These are phyloP conservation scores for Champsocephalus esox DNA, from an alignment of 2,797 vertebrate species.

Conservation along the genomic window DNA sequence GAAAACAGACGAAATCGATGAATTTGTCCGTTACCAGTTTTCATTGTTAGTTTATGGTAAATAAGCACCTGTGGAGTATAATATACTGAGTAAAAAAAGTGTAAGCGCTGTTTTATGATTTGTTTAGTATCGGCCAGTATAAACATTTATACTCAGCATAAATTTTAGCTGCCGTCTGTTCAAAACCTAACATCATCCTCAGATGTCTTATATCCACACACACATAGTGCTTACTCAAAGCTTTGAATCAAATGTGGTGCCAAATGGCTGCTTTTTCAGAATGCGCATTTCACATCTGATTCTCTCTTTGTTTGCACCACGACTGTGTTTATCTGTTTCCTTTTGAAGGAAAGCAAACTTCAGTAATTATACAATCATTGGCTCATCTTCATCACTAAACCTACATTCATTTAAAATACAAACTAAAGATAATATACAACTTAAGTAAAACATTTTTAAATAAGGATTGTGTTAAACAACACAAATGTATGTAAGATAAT, in stretches of 20 bases:
- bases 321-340: background rate
- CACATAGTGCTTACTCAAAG: conserved; percentile 24
- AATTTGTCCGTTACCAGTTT: background rate
- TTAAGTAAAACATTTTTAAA: too few relatives aligned
- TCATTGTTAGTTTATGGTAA: conserved; percentile 16
- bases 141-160: conserved; percentile 47
- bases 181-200: conserved; percentile 13
- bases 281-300: conserved; percentile 7
- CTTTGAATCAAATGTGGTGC: conserved; percentile 9
- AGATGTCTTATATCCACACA: conserved; percentile 28
- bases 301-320: conserved; percentile 2
- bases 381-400: background rate
- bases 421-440: background rate
- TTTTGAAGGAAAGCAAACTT: background rate
- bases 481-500: background rate
- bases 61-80: conserved; percentile 28
- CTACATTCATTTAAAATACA: conserved; percentile 5
- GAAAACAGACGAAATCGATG: background rate
- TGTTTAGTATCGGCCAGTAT: conserved; percentile 36
- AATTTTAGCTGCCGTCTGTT: conserved; percentile 40
- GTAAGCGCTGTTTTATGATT: conserved; percentile 32
- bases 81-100: conserved; percentile 2
- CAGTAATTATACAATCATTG: background rate
- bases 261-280: conserved; percentile 26
- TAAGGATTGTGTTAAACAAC: background rate